Evolutionary conservation across 2,888 invertebrate genomes (phyloP), one percentile per base, ranked within the genome.

Genomic region (Cosmorhoe ocellata): DNA sequence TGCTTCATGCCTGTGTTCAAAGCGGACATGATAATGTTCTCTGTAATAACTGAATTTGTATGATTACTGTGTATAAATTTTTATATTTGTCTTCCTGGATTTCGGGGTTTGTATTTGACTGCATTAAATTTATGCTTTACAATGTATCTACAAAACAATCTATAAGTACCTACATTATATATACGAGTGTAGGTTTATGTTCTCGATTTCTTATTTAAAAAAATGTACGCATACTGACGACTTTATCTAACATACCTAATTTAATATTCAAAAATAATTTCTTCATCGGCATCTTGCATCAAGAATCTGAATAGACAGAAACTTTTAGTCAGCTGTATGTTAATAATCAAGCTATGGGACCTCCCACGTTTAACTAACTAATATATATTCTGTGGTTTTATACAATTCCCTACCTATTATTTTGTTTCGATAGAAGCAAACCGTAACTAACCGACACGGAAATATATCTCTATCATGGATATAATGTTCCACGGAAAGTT

Each of bases 401-500:
- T 24, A 46, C 11, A 51, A 32, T 14, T 26, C 32, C 37, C 31
- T 53, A 56, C 28, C 26, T 51, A 57, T n/a, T n/a, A n/a, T 56
- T 53, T 40, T 57, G 55, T 56, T 56, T 54, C 49, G 51, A 58
- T 48, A 46, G 51, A 58, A 56, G 18, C 32, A 47, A 51, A 53
- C 58, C 60, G 52, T 60, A 48, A 48, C 54, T 48, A 51, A 46
- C 46, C 42, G 50, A 30, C 49, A 50, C 43, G 60, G 50, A 56
- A 53, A 50, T 45, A 58, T 52, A 62, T 54, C 58, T 61, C 50
- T 41, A 55, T 61, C 47, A 37, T 14, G 11, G 11, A 33, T 37
- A 52, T 60, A 60, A 62, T 60, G 45, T 52, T 33, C 45, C 54
- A 41, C 46, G 38, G 43, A 59, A 46, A 56, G 56, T 58, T 51